These are phyloP conservation scores for Cercopithecus hamlyni DNA, from an alignment of 2,797 vertebrate species.

Conservation along the genomic window DNA sequence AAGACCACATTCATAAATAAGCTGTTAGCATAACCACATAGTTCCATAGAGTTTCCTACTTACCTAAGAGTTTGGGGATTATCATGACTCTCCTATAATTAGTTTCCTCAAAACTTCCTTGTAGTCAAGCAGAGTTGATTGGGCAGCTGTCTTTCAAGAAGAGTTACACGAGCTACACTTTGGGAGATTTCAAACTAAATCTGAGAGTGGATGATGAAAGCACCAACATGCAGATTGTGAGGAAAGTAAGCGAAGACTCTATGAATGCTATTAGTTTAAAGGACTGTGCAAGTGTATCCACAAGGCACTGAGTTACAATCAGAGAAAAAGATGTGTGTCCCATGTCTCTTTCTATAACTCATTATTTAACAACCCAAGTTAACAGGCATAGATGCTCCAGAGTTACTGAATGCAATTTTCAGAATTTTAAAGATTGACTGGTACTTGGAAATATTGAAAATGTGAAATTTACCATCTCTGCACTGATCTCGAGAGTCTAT, in stretches of 20 bases:
- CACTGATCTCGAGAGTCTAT: conserved; percentile 63
- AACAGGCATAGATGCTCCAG: conserved; percentile 74
- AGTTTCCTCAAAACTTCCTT: conserved; percentile 60
- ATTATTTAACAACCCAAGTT: conserved; percentile 68
- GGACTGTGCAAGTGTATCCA: conserved; percentile 32
- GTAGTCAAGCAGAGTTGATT: conserved; percentile 29
- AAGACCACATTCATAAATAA: conserved; percentile 51
- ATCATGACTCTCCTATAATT: conserved; percentile 38
- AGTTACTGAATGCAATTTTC: conserved; percentile 71
- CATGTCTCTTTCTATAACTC: conserved; percentile 63
- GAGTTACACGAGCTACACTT: conserved; percentile 20
- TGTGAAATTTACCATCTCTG: conserved; percentile 42
- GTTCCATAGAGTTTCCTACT: conserved; percentile 55
- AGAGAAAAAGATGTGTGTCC: conserved; percentile 66
- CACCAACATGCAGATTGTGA: conserved; percentile 32
- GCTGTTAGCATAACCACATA: conserved; percentile 52
- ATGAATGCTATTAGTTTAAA: conserved; percentile 48
- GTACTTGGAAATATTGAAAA: conserved; percentile 48
- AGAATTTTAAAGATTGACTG: conserved; percentile 63
- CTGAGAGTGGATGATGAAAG: conserved; percentile 50
- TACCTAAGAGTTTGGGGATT: conserved; percentile 57
- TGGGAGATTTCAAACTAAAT: conserved; percentile 45
- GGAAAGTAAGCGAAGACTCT: neutral
- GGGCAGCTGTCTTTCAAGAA: conserved; percentile 56
- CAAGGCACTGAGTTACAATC: conserved; percentile 63